phyloP scores from a whole-genome alignment of 2,888 invertebrate genomes.

The Mythimna ferrago region DNA sequence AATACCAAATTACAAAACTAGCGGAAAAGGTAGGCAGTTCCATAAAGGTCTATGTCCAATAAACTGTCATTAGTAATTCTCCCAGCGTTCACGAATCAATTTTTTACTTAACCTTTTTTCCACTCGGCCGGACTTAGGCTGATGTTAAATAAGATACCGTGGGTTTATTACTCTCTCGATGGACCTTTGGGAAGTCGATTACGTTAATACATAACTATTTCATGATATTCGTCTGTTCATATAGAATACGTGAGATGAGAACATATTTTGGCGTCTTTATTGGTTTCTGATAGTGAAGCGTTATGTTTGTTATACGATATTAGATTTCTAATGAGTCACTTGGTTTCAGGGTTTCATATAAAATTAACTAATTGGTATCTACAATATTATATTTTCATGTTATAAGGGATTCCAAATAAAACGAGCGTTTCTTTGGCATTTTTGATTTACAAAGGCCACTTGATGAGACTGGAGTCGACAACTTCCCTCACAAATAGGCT shows the following conservation, averaged over 20 bases:
- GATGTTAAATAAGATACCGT: conserved; percentile 64
- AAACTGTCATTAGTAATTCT: conserved; percentile 60
- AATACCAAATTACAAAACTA: conserved; percentile 30
- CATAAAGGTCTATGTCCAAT: conserved; percentile 39
- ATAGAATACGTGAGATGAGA: conserved; percentile 25
- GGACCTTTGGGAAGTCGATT: conserved; percentile 56
- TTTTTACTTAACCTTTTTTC: conserved; percentile 66
- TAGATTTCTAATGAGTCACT: neutral
- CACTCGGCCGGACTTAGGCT: conserved; percentile 57
- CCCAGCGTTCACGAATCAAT: conserved; percentile 49
- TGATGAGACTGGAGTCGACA: too few species aligned
- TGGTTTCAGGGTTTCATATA: neutral
- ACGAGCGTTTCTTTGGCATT: too few species aligned
- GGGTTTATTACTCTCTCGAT: conserved; percentile 67
- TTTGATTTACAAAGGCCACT: too few species aligned
- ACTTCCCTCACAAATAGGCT: too few species aligned
- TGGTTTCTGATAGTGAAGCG: conserved; percentile 17
- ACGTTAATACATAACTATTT: conserved; percentile 60
- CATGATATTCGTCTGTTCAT: conserved; percentile 49
- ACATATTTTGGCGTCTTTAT: conserved; percentile 15
- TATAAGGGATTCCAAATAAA: too few species aligned
- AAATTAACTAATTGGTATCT: neutral
- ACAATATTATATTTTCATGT: too few species aligned
- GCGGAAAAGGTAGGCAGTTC: conserved; percentile 18
- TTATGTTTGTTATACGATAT: neutral